Conservation (phyloP, 2,113 vertebrate species). For the Urocitellus parryii region DNA sequence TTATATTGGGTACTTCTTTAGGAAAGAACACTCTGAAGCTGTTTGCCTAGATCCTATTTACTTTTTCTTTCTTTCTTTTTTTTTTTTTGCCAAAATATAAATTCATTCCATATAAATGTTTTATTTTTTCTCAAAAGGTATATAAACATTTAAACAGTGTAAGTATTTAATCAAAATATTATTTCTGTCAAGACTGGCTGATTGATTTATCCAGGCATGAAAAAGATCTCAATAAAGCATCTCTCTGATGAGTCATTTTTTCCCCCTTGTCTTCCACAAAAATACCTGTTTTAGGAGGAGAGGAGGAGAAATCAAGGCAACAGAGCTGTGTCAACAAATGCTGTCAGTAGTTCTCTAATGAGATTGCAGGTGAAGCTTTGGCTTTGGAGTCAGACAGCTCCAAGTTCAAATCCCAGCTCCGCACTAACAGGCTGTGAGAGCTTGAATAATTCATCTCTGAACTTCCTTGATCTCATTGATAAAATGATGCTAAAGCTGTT, state of each 20-base stretch:
- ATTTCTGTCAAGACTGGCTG: background rate
- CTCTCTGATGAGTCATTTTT: background rate
- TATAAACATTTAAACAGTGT: background rate
- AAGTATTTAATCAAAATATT: constrained; percentile 17
- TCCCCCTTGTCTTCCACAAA: background rate
- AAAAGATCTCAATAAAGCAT: background rate
- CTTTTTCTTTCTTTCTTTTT: too few relatives aligned
- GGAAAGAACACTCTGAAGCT: background rate
- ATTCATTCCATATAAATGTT: background rate
- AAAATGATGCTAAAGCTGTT: background rate
- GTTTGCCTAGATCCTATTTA: background rate
- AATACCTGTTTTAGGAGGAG: background rate
- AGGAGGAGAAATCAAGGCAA: background rate
- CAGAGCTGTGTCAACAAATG: background rate
- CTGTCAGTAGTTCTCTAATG: background rate
- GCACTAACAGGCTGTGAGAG: background rate
- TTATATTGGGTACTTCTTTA: background rate
- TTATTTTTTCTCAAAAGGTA: background rate
- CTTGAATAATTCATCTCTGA: background rate
- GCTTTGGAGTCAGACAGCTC: background rate
- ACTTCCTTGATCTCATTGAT: background rate
- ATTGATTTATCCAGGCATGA: background rate
- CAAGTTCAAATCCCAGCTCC: background rate
- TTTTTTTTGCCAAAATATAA: background rate
- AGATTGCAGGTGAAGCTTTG: background rate